Base-by-base conservation (phyloP, 53 echinoderm and acorn worm genomes). In the Patiria pectinifera region DNA sequence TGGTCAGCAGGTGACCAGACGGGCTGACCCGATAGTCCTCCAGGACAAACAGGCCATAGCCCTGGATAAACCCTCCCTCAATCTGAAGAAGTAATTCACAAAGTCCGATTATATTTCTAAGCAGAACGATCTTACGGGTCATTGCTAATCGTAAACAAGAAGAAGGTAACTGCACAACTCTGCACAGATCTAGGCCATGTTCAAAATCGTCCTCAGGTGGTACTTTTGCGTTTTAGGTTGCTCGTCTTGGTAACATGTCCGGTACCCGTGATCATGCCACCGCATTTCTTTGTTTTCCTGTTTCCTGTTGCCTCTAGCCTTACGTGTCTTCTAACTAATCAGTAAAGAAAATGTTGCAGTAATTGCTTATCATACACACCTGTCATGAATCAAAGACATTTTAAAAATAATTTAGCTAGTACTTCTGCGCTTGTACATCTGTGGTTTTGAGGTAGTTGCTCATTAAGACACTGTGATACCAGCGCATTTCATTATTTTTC, bases 1-100 rank as follows among this genome's bases (percentile, higher is more conserved):
- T 91, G 85, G 98, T 96, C 90, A 97, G 94, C 11, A 97, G 92
- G 25, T 94, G 94, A 72, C 98, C 98, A 16, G 93, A 85, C 13
- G 98, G 96, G 62, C 85, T 96, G 94, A 93, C 95, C 21, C 94
- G 76, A 61, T 95, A 94, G 84, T 97, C 98, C 82, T 97, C 98
- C 75, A 97, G 89, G 61, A 89, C 91, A 82, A 95, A 96, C 44
- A 97, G 84, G 35, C 98, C 98, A 63, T 97, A 97, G 5, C 98
- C 98, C 48, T 97, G 96, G 76, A 94, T 83, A 76, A 96, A 98
- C 48, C 89, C 96, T 49, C 98, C 98, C 78, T 98, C 98, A 89
- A 98, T 96, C 98, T 98, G 82, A 96, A 1, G 49, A 45, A 47
- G 45, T 14, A 46, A 66, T 66, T 46, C 45, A 14, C 12, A 23